A percentile compares a stretch with the other conserved stretches of the same genome.
Conservation (phyloP, 1,140 invertebrate genomes). For the Saccostrea cuccullata region DNA sequence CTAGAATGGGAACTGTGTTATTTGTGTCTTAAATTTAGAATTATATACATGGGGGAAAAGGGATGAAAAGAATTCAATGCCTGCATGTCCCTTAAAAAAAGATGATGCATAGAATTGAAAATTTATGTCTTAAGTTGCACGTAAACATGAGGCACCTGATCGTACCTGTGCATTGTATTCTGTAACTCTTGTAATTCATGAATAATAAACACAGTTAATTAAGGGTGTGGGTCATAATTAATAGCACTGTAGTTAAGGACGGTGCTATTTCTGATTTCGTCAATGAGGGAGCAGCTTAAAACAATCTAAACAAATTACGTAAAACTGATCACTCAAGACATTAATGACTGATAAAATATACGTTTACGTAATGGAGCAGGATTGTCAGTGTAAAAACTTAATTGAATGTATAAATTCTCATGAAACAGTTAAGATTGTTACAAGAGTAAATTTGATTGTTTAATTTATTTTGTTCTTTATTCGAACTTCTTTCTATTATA, state of each 20-base stretch:
- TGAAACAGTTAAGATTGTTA: too few species aligned
- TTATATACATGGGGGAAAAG: neutral
- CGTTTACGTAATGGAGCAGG: neutral
- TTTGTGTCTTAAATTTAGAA: neutral
- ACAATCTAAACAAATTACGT: neutral
- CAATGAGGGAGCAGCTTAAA: neutral
- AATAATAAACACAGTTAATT: neutral
- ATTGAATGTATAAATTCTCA: too few species aligned
- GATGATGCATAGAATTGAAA: neutral
- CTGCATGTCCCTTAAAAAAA: neutral
- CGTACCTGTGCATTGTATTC: neutral
- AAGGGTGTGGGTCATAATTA: conserved; percentile 18
- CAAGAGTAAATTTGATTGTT: too few species aligned
- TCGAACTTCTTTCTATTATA: too few species aligned
- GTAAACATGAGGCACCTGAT: neutral
- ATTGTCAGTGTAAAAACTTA: neutral
- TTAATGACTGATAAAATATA: neutral
- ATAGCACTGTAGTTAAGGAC: conserved; percentile 15
- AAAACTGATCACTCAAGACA: neutral
- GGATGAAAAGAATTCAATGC: neutral
- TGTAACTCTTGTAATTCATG: neutral
- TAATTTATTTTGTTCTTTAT: too few species aligned
- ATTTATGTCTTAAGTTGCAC: neutral
- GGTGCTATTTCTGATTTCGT: neutral
- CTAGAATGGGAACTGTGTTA: neutral